Conservation (phyloP, 2,113 vertebrate genomes). For the Mirounga angustirostris region DNA sequence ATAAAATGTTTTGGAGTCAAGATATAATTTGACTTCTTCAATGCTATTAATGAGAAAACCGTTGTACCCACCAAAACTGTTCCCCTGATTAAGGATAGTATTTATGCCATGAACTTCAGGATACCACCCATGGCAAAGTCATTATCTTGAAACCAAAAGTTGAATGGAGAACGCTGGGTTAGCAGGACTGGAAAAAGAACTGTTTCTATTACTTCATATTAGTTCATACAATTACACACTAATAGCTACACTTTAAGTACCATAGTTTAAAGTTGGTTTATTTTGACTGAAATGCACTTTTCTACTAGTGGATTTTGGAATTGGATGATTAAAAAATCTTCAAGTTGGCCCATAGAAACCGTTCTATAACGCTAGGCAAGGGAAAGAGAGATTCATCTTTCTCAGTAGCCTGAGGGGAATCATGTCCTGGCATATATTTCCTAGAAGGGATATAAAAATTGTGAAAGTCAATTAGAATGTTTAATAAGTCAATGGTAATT, state of each 20-base stretch:
- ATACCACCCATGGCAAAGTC: not conserved
- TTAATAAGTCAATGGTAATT: not conserved
- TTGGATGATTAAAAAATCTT: not conserved
- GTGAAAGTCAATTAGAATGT: not conserved
- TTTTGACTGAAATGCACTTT: not conserved
- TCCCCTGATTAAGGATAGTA: not conserved
- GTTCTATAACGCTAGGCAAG: not conserved
- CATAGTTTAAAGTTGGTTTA: not conserved
- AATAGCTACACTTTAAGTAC: not conserved
- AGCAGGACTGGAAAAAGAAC: not conserved
- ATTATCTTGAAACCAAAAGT: not conserved
- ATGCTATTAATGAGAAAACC: not conserved
- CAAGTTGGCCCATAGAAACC: not conserved
- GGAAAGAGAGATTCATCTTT: not conserved
- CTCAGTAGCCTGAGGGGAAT: not conserved
- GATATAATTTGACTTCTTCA: not conserved
- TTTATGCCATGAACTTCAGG: not conserved
- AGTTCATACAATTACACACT: not conserved
- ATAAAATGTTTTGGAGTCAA: not conserved
- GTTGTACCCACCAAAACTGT: not conserved
- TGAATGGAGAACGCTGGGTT: not conserved
- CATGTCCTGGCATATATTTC: not conserved
- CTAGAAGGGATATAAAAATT: not conserved
- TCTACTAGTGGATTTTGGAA: not conserved
- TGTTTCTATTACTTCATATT: constrained; percentile 6